phyloP scores from a whole-genome alignment of 2,113 vertebrate species.

The rabbit (Oryctolagus cuniculus) region DNA sequence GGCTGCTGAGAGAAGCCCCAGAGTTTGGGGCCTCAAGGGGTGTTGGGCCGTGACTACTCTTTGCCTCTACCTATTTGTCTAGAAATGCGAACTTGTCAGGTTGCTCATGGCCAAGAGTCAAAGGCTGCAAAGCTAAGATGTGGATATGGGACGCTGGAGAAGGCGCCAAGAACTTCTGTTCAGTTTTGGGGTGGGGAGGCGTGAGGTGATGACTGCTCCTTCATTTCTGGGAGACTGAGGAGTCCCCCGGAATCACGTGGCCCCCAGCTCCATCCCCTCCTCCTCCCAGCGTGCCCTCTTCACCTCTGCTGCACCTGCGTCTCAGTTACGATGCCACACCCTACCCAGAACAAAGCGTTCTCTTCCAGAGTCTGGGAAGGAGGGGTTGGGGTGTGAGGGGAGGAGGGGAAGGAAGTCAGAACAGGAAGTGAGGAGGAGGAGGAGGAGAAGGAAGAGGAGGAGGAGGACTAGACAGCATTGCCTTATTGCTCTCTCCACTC shows the following conservation, averaged over 20 bases:
- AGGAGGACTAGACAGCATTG: background rate
- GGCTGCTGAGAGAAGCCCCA: background rate
- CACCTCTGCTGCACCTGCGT: background rate
- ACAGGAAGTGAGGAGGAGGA: background rate
- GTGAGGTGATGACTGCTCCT: background rate
- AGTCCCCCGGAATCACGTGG: fast-evolving
- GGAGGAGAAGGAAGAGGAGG: background rate
- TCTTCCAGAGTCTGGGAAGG: background rate
- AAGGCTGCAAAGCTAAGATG: background rate
- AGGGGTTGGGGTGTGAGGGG: background rate
- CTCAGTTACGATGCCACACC: background rate
- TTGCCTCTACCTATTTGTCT: background rate
- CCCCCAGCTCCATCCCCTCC: background rate
- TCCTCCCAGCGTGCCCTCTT: background rate
- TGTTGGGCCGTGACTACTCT: background rate
- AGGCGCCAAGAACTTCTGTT: background rate
- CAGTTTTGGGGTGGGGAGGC: background rate
- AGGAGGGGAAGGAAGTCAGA: background rate
- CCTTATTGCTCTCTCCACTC: background rate
- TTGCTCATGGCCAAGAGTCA: background rate
- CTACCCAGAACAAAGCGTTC: background rate
- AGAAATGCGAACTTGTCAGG: background rate
- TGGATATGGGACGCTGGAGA: background rate
- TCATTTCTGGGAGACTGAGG: background rate
- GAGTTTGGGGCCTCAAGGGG: background rate